Conservation (phyloP, 2,888 invertebrate genomes). For the Plagiodera versicolora region DNA sequence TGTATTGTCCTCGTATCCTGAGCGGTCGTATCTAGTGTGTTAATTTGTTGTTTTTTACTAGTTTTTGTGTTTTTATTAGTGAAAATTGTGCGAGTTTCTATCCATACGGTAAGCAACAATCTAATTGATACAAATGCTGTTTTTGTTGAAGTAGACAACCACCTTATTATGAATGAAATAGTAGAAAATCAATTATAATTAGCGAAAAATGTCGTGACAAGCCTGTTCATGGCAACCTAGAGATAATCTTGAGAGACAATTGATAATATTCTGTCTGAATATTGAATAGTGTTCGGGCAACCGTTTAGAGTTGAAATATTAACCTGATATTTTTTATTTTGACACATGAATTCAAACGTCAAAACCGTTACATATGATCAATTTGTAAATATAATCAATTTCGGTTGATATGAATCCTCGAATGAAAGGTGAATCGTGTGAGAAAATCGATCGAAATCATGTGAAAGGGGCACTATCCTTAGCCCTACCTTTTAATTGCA, state of each 20-base stretch:
- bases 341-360: background rate
- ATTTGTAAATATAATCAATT: too few species aligned
- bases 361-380: background rate
- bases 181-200: conserved; percentile 24
- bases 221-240: too few species aligned
- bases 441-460: conserved; percentile 22
- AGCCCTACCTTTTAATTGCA: conserved; percentile 33
- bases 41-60: conserved; percentile 15
- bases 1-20: conserved; percentile 26
- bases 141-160: background rate
- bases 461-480: conserved; percentile 20
- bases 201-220: conserved; percentile 10
- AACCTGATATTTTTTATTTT: background rate
- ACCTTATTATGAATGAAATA: conserved; percentile 1
- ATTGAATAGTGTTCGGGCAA: too few species aligned
- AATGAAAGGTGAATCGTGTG: background rate
- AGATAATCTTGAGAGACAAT: too few species aligned
- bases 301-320: background rate
- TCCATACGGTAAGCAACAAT: background rate
- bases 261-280: too few species aligned
- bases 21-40: conserved; percentile 27
- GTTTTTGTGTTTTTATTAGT: conserved; percentile 21
- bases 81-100: conserved; percentile 15
- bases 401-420: background rate
- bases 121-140: background rate